These are phyloP conservation scores for Nesidiocoris tenuis DNA, from an alignment of 2,888 invertebrate genomes.

Conservation along the genomic window DNA sequence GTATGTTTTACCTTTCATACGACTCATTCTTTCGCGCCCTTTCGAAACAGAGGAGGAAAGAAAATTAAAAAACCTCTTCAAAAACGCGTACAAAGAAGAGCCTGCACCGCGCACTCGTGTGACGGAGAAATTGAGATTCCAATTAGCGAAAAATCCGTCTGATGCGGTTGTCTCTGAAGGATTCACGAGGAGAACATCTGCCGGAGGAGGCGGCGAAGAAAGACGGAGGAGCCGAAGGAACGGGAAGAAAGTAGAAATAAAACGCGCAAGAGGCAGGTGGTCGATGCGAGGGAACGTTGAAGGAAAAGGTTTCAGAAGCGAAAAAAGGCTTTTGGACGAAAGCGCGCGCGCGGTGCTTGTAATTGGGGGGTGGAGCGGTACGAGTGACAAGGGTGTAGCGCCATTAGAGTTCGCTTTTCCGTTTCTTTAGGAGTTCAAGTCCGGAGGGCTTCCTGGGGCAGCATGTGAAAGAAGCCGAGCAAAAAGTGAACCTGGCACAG, in stretches of 20 bases:
- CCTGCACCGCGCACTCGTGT: no score
- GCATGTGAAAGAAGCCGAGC: not conserved
- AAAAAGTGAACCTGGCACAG: not conserved
- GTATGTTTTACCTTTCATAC: no score
- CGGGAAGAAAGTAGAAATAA: not conserved
- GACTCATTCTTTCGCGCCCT: no score
- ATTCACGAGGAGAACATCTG: not conserved
- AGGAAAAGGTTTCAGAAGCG: not conserved
- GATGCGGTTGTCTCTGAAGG: not conserved
- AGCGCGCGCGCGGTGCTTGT: not conserved
- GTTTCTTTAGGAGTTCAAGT: not conserved
- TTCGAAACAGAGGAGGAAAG: no score
- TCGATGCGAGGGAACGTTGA: not conserved
- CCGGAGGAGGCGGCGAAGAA: not conserved
- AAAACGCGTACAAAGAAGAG: no score
- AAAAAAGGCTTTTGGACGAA: slow-evolving; percentile 1
- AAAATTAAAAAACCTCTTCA: no score
- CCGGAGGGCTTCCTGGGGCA: not conserved
- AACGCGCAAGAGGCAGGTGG: slow-evolving; percentile 6
- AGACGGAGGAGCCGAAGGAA: not conserved
- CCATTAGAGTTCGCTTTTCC: slow-evolving; percentile 7
- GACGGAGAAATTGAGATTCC: no score
- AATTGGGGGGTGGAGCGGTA: slow-evolving; percentile 4
- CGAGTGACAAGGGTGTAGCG: slow-evolving; percentile 6
- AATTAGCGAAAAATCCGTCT: not conserved